Base-by-base conservation (phyloP, 2,888 invertebrate genomes). In the Lydus trimaculatus region DNA sequence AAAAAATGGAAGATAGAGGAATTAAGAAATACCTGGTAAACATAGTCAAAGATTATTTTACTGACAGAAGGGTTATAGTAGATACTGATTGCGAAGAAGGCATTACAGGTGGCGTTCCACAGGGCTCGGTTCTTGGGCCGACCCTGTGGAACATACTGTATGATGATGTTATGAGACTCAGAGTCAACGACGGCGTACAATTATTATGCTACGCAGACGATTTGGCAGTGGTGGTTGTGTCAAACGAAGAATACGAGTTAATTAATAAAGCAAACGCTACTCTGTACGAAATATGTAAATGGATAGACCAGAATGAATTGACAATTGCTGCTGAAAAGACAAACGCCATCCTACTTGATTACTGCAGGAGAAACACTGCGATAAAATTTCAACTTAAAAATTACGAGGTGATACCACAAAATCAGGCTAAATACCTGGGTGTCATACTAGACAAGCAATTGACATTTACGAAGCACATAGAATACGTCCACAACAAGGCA, bases 1-100 rank as follows among this genome's bases (percentile, higher is more conserved):
- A 52, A 4, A 52, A 52, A 15, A 0, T 52, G 5, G 4, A 52
- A 4, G 0, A 25, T 13, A 2, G 11, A 13, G 4, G 5, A 1
- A 15, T 52, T 0, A 4, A 23, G 0, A 2, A 9, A 0, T 52
- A 52, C 4, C 2, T 52, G 4, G 0, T 1, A 2, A 61, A 68
- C 7, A 63, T 72, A 17, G 61, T 73, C 6, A 65, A 62, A n/a
- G 58, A 64, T 31, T 72, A 70, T 64, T 56, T 70, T 2, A 61
- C 60, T 6, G 39, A 72, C n/a, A 60, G 66, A 13, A 31, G 0
- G 1, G 15, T 58, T 0, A 8, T 3, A 17, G 15, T 31, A 1
- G 11, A 58, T 0, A 36, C 20, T n/a, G 9, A 4, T 8, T 4
- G n/a, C 1, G 17, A 7, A 66, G n/a, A 25, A 48, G 48, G n/a